phyloP scores from a whole-genome alignment of 2,797 vertebrate genomes.

The Clarias pachynema region DNA sequence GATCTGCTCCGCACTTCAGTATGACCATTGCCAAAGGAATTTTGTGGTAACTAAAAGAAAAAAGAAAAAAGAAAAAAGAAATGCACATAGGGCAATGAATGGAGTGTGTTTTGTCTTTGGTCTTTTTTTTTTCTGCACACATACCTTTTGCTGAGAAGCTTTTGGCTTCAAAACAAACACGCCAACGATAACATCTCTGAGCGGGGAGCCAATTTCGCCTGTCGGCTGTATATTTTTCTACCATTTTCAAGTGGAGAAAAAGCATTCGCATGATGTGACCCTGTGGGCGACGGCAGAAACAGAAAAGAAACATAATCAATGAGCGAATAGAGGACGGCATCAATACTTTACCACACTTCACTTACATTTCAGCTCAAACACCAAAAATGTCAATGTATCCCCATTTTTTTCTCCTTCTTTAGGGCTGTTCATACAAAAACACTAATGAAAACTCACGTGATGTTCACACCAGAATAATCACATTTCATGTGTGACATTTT shows the following conservation, averaged over 20 bases:
- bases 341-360: neutral
- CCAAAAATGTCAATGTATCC: neutral
- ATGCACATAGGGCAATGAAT: neutral
- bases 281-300: constrained; percentile 15
- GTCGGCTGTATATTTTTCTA: constrained; percentile 57
- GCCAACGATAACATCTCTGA: constrained; percentile 55
- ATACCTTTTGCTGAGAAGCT: constrained; percentile 40
- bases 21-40: constrained; percentile 14
- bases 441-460: neutral
- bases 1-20: neutral
- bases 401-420: neutral
- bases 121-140: constrained; percentile 20
- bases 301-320: constrained; percentile 51
- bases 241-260: constrained; percentile 45
- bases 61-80: neutral
- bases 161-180: constrained; percentile 46
- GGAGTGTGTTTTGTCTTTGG: constrained; percentile 34
- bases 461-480: neutral
- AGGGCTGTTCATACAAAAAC: neutral
- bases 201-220: constrained; percentile 48
- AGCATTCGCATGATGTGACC: constrained; percentile 48
- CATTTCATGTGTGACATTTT: neutral
- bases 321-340: constrained; percentile 5
- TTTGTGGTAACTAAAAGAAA: neutral
- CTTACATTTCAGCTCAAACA: neutral